Evolutionary conservation across 2,888 invertebrate species (phyloP).

Genomic region (Lepidonotus clava): DNA sequence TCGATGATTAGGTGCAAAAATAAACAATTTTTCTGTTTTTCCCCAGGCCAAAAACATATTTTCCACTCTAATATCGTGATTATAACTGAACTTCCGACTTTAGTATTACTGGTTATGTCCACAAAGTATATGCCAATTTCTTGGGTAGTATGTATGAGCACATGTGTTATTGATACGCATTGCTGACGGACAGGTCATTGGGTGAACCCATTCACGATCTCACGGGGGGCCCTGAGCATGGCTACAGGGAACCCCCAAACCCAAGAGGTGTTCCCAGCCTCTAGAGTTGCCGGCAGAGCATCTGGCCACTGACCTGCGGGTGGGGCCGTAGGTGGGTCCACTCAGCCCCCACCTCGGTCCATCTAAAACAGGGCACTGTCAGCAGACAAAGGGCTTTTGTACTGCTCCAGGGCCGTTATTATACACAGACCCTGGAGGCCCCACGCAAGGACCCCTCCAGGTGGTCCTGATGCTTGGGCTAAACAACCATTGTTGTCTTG

Average conservation of each 20-base stretch:
- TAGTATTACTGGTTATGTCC: too few relatives aligned
- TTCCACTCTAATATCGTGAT: too few relatives aligned
- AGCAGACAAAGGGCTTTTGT: neutral
- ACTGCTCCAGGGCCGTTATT: neutral
- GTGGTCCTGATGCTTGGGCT: neutral
- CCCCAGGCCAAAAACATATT: too few relatives aligned
- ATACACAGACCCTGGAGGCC: neutral
- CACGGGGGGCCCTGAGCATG: neutral
- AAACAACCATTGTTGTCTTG: slow-evolving; percentile 17
- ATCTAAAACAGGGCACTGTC: too few relatives aligned
- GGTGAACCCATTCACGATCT: neutral
- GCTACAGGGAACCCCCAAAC: neutral
- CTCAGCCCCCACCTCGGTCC: too few relatives aligned
- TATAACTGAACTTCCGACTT: too few relatives aligned
- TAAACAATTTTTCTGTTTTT: too few relatives aligned
- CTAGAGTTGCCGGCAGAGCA: neutral
- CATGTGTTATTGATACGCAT: too few relatives aligned
- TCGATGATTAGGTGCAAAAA: too few relatives aligned
- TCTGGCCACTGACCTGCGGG: slow-evolving; percentile 14
- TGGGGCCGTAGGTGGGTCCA: neutral
- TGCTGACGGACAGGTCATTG: too few relatives aligned
- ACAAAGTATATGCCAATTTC: too few relatives aligned
- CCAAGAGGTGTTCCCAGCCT: slow-evolving; percentile 3
- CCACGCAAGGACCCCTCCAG: neutral
- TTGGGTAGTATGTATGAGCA: too few relatives aligned